Evolutionary conservation across 2,888 invertebrate genomes (phyloP), one percentile per base, ranked within the genome.

Genomic region (Lamellibrachia satsuma): DNA sequence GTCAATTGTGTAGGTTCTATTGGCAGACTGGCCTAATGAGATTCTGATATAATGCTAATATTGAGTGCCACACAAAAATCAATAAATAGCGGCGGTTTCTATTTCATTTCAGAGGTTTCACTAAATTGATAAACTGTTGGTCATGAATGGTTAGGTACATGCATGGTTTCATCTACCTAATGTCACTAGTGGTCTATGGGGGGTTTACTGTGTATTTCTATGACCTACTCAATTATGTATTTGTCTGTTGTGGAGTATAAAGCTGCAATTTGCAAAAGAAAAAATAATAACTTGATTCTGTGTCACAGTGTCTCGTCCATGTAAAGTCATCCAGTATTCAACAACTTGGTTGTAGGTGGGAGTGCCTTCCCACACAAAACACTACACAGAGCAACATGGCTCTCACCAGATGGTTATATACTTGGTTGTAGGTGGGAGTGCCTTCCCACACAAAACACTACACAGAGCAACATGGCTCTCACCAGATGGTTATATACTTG

Each of bases 151-250:
- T 75, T 75, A 75, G 75, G 22, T 75, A 15, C n/a, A n/a, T n/a
- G 22, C n/a, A 75, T 75, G 75, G 11, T 11, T 75, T 75, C 75
- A 75, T 75, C 15, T 75, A 75, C 15, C 75, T 22, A 15, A 75
- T 75, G 75, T n/a, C 22, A 75, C n/a, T 22, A 75, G 75, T 6
- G 11, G 75, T 15, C 15, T 3, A 75, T 75, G 75, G 15, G 75
- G n/a, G 2, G 15, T 60, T 75, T 75, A n/a, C 75, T 3, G 75
- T 75, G 75, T n/a, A 75, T 22, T 75, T 75, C 75, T 75, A n/a
- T 91, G 91, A 90, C 27, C 27, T 90, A 90, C 51, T 90, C 9
- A 91, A 91, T 52, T 91, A 91, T 91, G 9, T 52, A 52, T 91
- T 91, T 52, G 4, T 52, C 39, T 11, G 11, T 39, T 11, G 22